Evolutionary conservation across 2,113 vertebrate genomes (phyloP).

Genomic region (Phocoena sinus): DNA sequence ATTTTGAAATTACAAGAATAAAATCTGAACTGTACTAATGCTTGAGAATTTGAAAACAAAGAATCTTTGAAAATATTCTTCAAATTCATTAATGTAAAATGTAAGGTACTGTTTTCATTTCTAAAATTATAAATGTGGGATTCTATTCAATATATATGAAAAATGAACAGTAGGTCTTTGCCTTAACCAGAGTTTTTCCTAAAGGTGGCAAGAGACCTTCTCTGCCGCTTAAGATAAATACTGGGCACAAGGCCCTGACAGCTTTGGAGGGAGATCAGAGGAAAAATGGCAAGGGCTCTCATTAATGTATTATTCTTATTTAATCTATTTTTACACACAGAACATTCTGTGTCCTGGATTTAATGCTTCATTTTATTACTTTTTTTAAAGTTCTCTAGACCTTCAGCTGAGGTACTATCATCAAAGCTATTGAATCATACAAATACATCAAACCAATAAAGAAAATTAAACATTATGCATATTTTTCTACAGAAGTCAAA

Average conservation of each 20-base stretch:
- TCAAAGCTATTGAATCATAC: slow-evolving; percentile 55
- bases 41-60: background rate
- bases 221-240: slow-evolving; percentile 62
- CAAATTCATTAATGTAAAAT: slow-evolving; percentile 29
- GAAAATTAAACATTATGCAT: slow-evolving; percentile 30
- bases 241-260: slow-evolving; percentile 14
- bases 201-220: background rate
- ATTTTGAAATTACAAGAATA: slow-evolving; percentile 33
- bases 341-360: slow-evolving; percentile 52
- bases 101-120: slow-evolving; percentile 2
- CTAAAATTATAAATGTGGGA: background rate
- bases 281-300: slow-evolving; percentile 56
- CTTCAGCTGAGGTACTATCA: background rate
- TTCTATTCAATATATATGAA: background rate
- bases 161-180: background rate
- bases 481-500: slow-evolving; percentile 42
- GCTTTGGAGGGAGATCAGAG: slow-evolving; percentile 71
- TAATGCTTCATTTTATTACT: slow-evolving; percentile 52
- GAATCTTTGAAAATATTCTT: background rate
- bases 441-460: slow-evolving; percentile 41
- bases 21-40: background rate
- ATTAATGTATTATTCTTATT: slow-evolving; percentile 69
- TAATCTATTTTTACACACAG: slow-evolving; percentile 59
- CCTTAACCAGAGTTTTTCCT: background rate
- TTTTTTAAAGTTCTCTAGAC: slow-evolving; percentile 38